Evolutionary conservation across 2,888 invertebrate species (phyloP).

Genomic region (Eucera pruinosa): DNA sequence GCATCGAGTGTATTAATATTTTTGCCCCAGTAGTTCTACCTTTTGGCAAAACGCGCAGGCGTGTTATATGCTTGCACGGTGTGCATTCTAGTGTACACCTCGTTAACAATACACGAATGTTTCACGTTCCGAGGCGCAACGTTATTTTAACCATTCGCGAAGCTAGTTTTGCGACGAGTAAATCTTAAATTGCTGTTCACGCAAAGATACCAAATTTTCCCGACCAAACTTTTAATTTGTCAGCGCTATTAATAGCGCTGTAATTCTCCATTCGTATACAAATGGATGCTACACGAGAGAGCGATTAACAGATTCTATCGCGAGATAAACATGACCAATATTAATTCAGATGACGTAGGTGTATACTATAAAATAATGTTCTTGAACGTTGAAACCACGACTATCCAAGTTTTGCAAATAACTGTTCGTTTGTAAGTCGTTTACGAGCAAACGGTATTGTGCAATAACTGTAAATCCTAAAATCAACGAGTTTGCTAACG

Average conservation of each 20-base stretch:
- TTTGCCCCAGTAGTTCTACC: conserved; percentile 19
- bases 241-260: neutral
- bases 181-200: neutral
- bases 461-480: too few species aligned
- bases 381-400: too few species aligned
- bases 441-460: too few species aligned
- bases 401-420: too few species aligned
- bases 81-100: conserved; percentile 18
- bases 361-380: too few species aligned
- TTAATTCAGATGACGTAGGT: neutral
- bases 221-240: neutral
- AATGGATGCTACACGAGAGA: too few species aligned
- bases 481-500: neutral
- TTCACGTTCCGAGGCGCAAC: conserved; percentile 4
- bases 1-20: conserved; percentile 31
- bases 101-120: conserved; percentile 27
- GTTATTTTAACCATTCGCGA: conserved; percentile 9
- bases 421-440: too few species aligned
- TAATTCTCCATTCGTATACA: too few species aligned
- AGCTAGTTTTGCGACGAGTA: neutral
- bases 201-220: neutral
- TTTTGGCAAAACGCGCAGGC: neutral
- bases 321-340: neutral
- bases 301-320: neutral
- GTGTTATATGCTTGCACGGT: neutral